Base-by-base conservation (phyloP, 2,888 invertebrate species). In the Andrena trimmerana region DNA sequence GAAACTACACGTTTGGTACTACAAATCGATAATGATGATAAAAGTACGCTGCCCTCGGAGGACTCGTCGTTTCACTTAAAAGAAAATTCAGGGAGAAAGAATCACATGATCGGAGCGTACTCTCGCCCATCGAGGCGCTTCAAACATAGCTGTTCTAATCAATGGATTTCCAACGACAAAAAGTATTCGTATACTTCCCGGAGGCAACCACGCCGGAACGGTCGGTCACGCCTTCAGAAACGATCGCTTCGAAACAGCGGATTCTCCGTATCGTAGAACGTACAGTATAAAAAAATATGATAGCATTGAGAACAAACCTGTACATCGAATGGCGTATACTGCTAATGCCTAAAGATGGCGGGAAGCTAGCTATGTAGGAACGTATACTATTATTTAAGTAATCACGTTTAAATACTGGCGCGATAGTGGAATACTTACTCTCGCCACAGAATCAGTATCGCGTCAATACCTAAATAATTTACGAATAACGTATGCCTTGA, bases 361-460 rank as follows among this genome's bases (percentile, higher is more conserved):
- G 79, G 63, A 90, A 89, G 89, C 90, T 90, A 84, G 81, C 81
- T 90, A 86, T 85, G 82, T 90, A 90, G 89, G 89, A 90, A 90
- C 90, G 86, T 90, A 88, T 86, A 89, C 86, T 89, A 87, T 85
- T 84, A 42, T 42, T 42, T 42, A 86, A 84, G 82, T 87, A 86
- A 83, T 86, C 78, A 72, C 70, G 81, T 72, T 86, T 82, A 87
- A 87, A 86, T 90, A 90, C 81, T 73, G 90, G 85, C 81, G 84
- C 81, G 78, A 85, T 84, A 88, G 74, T 84, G 83, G 59, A 59
- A 42, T 67, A 57, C 57, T 57, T 8, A 57, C 62, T 68, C 33
- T 81, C 76, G n/a, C 29, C 66, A 36, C 63, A 66, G 16, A 57
- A 54, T 66, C 82, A 81, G 67, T 89, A 87, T 88, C 82, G 63